Base-by-base conservation (phyloP, 1,140 invertebrate species). In the Streblospio benedicti region DNA sequence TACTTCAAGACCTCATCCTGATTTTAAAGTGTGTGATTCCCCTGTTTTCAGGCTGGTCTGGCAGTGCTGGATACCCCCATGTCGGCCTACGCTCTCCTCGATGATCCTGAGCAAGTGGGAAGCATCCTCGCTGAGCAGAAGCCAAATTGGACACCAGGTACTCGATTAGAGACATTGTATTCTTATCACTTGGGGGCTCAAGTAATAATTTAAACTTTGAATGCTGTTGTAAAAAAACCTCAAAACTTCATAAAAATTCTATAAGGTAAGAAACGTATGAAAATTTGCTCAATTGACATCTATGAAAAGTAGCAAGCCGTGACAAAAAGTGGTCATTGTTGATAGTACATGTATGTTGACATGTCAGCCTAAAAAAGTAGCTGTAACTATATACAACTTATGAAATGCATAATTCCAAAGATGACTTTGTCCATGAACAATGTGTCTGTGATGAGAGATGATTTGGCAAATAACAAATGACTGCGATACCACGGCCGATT, bases 131-230 rank as follows among this genome's bases (percentile, higher is more conserved):
- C 69, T 23, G 33, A 50, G 9, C 68, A 70, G 54, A 66, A 49
- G 33, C 72, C 71, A 2, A 65, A 67, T 43, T 72, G 71, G 71
- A 50, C 55, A n/a, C 67, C 66, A 72, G 69, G 72, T 31, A 30
- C 5, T 30, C 14, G 16, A 20, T 49, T 12, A 12, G 12, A 23
- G 9, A 49, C 9, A 16, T 14, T 20, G 14, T 14, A 49, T 49
- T 49, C 14, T 49, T 9, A 20, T 12, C 9, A 49, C 45, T 9
- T 16, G 45, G 45, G 9, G 45, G 25, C 45, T n/a, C n/a, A n/a
- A n/a, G n/a, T n/a, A n/a, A n/a, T n/a, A n/a, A n/a, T n/a, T n/a
- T 49, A 20, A 20, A 16, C 9, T 14, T 49, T 41, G 12, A 18
- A 12, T 12, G 38, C n/a, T 41, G 38, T 41, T 12, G 38, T 18